Base-by-base conservation (phyloP, 2,888 invertebrate genomes). In the Hedychridium roseum region DNA sequence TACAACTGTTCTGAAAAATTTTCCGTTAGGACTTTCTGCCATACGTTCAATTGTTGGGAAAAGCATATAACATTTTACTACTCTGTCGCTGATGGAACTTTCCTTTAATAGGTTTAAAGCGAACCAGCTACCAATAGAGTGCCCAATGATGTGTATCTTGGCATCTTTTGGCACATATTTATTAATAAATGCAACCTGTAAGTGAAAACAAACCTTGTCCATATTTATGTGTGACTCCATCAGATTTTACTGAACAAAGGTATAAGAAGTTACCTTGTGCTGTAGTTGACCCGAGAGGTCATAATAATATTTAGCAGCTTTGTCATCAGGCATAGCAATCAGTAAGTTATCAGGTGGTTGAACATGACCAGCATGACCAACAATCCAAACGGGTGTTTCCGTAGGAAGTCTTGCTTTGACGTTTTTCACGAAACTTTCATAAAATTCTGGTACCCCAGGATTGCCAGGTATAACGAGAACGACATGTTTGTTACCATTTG, bases 61-160 rank as follows among this genome's bases (percentile, higher is more conserved):
- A 2, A 97, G 79, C 55, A 94, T 79, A 77, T 89, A 89, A 50
- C 86, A 82, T 58, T 87, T 86, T n/a, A 81, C 77, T 23, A 90
- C 73, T 63, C 82, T 82, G 18, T 80, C 66, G 64, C 82, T 76
- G 66, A 90, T 78, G 20, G 80, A 72, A 3, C 83, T 80, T 54
- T 86, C 80, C 58, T 88, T 83, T 18, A 92, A 71, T 37, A 93
- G 73, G 71, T 94, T 88, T 45, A 94, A 73, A 53, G 88, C 84
- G 69, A 94, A 87, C 86, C 94, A 93, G 41, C 89, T 85, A 2
- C 97, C 97, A 69, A 96, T 92, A 0, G 96, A 96, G 82, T 97
- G 96, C 1, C 92, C 94, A 61, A 96, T 84, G 27, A 96, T 79
- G 76, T 93, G 89, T 28, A 97, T 76, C 72, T 84, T 88, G n/a